A percentile compares a stretch with the other conserved stretches of the same genome.
phyloP scores from a whole-genome alignment of 1,140 invertebrate genomes.

The Meloidogyne exigua region DNA sequence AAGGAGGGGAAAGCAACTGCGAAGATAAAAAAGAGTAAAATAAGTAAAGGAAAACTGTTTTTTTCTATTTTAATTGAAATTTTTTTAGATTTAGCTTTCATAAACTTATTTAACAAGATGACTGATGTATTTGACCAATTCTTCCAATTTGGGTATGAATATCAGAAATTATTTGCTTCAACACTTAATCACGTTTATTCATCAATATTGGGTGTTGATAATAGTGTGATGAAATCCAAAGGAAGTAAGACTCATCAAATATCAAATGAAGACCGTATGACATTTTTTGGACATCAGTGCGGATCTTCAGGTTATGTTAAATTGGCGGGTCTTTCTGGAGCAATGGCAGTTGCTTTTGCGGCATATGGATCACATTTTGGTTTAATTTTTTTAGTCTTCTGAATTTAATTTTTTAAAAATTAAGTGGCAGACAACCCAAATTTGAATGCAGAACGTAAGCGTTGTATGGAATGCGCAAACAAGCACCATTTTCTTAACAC shows the following conservation, averaged over 20 bases:
- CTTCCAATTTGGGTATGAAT: not conserved
- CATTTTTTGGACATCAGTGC: conserved; percentile 3
- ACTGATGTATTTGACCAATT: not conserved
- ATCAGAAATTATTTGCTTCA: not conserved
- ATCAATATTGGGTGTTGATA: not conserved
- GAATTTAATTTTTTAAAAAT: not conserved
- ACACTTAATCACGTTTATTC: not conserved
- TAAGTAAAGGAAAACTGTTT: too few relatives aligned
- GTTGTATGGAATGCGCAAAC: conserved; percentile 16
- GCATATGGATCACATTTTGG: conserved; percentile 27
- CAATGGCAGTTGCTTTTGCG: conserved; percentile 10
- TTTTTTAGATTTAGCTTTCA: too few relatives aligned
- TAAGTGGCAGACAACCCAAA: conserved; percentile 12
- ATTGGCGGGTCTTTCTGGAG: conserved; percentile 18
- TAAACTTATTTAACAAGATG: not conserved
- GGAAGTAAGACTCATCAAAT: not conserved
- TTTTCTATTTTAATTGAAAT: too few relatives aligned
- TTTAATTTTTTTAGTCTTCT: not conserved
- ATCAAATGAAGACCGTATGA: not conserved
- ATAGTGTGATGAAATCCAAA: not conserved
- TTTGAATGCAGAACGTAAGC: conserved; percentile 18
- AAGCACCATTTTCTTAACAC: conserved; percentile 20
- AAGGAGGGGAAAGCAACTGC: too few relatives aligned
- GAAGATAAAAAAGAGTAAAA: too few relatives aligned
- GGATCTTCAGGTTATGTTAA: not conserved